A percentile compares a stretch with the other conserved stretches of the same genome.
Evolutionary conservation across 2,113 vertebrate species (phyloP).

Genomic region (Leiothrix lutea): DNA sequence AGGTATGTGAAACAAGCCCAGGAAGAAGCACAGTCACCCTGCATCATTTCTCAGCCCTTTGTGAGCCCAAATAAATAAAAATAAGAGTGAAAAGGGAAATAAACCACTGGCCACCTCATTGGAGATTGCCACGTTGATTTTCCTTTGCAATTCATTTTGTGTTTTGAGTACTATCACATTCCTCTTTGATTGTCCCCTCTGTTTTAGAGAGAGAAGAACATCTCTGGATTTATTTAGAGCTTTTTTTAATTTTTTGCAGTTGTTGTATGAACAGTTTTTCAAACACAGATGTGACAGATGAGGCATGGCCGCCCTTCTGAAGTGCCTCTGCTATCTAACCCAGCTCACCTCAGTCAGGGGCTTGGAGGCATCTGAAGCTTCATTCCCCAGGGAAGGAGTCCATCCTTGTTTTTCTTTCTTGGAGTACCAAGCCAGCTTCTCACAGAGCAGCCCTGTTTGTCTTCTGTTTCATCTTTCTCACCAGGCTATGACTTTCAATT

Average conservation of each 20-base stretch:
- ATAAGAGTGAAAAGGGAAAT: neutral
- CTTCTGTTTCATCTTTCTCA: neutral
- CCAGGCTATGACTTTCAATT: neutral
- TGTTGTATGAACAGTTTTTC: neutral
- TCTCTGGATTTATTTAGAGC: neutral
- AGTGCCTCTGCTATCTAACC: neutral
- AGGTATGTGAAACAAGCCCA: accelerated
- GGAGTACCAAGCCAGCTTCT: neutral
- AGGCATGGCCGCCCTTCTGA: neutral
- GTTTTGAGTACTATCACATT: neutral
- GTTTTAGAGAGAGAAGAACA: neutral
- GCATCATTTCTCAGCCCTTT: neutral
- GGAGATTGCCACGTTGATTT: neutral
- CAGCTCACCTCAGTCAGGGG: neutral
- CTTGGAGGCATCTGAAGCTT: neutral
- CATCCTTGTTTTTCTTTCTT: neutral
- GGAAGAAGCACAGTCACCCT: neutral
- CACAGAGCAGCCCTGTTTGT: neutral
- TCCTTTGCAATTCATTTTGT: neutral
- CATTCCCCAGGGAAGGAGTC: accelerated
- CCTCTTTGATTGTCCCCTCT: neutral
- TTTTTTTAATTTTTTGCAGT: neutral
- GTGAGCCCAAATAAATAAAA: neutral
- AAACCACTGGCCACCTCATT: neutral
- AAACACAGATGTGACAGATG: neutral